Percentiles rank a stretch among this genome's conserved stretches.
phyloP scores from a whole-genome alignment of 2,113 vertebrate genomes.

The Gobio gobio region DNA sequence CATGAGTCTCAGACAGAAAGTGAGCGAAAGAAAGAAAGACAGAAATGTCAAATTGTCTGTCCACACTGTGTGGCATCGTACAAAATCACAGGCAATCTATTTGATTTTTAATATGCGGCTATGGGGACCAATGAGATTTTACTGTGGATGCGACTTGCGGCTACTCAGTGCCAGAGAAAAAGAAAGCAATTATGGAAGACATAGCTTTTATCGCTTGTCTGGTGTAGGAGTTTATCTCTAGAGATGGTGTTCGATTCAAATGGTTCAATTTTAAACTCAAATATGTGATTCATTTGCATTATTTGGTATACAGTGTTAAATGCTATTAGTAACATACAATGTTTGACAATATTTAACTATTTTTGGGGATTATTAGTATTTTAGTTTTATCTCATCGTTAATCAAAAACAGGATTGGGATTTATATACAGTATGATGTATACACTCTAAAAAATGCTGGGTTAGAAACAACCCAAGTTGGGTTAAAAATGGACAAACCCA shows the following conservation, averaged over 20 bases:
- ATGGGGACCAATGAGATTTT: neutral
- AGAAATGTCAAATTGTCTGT: neutral
- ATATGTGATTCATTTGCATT: neutral
- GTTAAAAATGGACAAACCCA: no score
- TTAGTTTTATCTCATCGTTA: no score
- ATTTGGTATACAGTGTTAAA: neutral
- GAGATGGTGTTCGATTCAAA: neutral
- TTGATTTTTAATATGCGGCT: neutral
- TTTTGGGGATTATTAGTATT: neutral
- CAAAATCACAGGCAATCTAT: neutral
- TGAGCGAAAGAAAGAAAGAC: neutral
- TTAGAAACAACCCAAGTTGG: no score
- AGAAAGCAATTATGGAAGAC: neutral
- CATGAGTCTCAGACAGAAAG: neutral
- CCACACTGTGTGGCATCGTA: neutral
- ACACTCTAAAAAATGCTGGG: no score
- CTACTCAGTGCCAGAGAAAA: neutral
- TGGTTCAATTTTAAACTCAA: neutral
- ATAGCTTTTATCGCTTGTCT: neutral
- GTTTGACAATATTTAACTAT: neutral
- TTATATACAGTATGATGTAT: no score
- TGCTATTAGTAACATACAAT: neutral
- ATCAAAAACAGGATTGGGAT: no score
- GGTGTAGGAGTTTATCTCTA: neutral
- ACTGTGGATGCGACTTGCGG: neutral